These are phyloP conservation scores for Acrocyrtus sp. DNA, from an alignment of 2,888 invertebrate genomes.

Conservation along the genomic window DNA sequence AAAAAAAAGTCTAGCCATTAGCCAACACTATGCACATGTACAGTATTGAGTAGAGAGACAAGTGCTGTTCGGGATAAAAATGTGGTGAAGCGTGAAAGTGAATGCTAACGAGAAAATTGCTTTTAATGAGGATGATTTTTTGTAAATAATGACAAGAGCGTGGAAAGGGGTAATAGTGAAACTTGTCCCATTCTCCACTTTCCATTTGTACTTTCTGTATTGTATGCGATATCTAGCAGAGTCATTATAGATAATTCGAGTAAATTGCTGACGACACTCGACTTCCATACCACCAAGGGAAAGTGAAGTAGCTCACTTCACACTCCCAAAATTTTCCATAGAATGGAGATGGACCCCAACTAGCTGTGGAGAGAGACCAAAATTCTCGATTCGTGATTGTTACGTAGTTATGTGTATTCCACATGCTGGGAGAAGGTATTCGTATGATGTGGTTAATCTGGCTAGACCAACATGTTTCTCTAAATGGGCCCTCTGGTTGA, in stretches of 20 bases:
- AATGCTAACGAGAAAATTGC: constrained; percentile 41
- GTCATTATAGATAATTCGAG: constrained; percentile 48
- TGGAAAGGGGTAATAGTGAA: constrained; percentile 14
- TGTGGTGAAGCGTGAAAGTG: not conserved
- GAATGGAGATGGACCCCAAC: too few relatives aligned
- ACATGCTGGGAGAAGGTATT: too few relatives aligned
- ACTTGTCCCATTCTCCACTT: not conserved
- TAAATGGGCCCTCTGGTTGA: too few relatives aligned
- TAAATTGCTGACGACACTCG: constrained; percentile 49
- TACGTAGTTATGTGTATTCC: too few relatives aligned
- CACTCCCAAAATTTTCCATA: too few relatives aligned
- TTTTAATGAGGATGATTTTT: not conserved
- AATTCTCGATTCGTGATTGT: too few relatives aligned
- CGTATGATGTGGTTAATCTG: too few relatives aligned
- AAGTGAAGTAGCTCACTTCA: not conserved
- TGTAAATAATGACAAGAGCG: constrained; percentile 1
- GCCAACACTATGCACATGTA: too few relatives aligned
- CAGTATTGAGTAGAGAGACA: too few relatives aligned
- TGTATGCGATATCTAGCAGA: constrained; percentile 32
- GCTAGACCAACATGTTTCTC: too few relatives aligned
- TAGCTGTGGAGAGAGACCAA: too few relatives aligned
- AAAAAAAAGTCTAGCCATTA: too few relatives aligned
- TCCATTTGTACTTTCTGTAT: not conserved
- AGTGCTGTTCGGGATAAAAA: not conserved
- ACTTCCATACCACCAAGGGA: constrained; percentile 24